Percentiles rank a stretch among this genome's conserved stretches.
phyloP scores from a whole-genome alignment of 2,797 vertebrate species.

The Choloepus didactylus region DNA sequence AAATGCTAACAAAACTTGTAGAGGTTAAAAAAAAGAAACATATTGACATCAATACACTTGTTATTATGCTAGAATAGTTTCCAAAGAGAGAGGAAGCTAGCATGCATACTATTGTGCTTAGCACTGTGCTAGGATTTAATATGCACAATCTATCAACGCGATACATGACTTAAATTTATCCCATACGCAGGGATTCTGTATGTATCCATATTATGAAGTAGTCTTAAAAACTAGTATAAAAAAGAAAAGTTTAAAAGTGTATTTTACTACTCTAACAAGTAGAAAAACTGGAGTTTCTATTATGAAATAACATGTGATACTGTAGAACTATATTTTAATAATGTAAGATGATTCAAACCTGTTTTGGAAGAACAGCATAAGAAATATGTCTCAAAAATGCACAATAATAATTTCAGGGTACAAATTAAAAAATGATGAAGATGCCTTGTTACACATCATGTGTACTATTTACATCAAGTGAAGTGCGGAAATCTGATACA shows the following conservation, averaged over 20 bases:
- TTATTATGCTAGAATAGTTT: background rate
- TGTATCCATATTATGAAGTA: background rate
- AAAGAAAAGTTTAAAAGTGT: slow-evolving; percentile 28
- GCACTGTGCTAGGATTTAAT: background rate
- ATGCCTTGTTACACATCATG: background rate
- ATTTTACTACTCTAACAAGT: background rate
- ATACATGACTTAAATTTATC: background rate
- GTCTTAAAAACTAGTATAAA: slow-evolving; percentile 10
- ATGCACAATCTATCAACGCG: background rate
- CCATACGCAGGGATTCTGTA: background rate
- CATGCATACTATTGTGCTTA: background rate
- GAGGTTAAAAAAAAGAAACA: background rate
- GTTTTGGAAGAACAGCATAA: background rate
- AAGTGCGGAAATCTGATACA: background rate
- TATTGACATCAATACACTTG: background rate
- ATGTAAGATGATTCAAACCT: background rate
- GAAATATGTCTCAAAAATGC: background rate
- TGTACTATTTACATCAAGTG: background rate
- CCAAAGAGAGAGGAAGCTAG: background rate
- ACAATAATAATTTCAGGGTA: background rate
- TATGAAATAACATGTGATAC: background rate
- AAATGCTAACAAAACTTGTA: background rate
- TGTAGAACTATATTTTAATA: background rate
- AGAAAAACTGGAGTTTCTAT: background rate
- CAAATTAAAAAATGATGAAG: background rate